phyloP scores from a whole-genome alignment of 2,888 invertebrate genomes.

The Seira musarum region DNA sequence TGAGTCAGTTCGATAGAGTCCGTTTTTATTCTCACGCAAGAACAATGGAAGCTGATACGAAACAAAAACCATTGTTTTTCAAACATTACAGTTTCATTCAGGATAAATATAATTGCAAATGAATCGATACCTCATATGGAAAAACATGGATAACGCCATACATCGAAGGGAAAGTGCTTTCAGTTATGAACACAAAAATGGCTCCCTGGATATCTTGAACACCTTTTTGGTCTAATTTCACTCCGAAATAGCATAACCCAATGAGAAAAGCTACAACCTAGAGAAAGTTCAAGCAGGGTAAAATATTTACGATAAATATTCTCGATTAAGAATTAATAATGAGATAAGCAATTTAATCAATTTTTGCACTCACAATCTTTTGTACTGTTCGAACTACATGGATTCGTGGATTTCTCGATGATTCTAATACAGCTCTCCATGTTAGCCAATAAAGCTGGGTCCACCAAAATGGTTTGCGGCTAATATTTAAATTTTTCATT shows the following conservation, averaged over 20 bases:
- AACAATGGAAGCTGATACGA: conserved; percentile 81
- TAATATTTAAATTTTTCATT: conserved; percentile 69
- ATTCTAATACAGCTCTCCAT: conserved; percentile 82
- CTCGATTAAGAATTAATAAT: background rate
- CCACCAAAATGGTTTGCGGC: conserved; percentile 80
- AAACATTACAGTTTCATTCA: background rate
- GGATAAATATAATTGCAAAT: conserved; percentile 2
- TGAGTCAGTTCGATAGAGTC: conserved; percentile 84
- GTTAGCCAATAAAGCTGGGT: conserved; percentile 84
- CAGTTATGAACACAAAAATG: conserved; percentile 88
- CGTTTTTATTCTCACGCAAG: conserved; percentile 85
- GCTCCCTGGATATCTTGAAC: conserved; percentile 92
- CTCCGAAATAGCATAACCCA: conserved; percentile 88
- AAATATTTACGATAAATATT: conserved; percentile 70
- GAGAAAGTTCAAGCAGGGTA: conserved; percentile 74
- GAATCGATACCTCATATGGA: conserved; percentile 75
- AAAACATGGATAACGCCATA: conserved; percentile 90
- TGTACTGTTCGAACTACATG: conserved; percentile 81
- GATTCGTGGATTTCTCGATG: conserved; percentile 85
- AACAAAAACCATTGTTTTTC: background rate
- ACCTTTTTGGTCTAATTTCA: conserved; percentile 82
- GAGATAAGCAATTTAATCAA: background rate
- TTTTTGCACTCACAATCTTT: conserved; percentile 60
- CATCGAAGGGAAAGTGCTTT: conserved; percentile 93
- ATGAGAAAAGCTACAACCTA: conserved; percentile 81